Evolutionary conservation across 2,888 invertebrate species (phyloP).

Genomic region (Nemotelus nigrinus): DNA sequence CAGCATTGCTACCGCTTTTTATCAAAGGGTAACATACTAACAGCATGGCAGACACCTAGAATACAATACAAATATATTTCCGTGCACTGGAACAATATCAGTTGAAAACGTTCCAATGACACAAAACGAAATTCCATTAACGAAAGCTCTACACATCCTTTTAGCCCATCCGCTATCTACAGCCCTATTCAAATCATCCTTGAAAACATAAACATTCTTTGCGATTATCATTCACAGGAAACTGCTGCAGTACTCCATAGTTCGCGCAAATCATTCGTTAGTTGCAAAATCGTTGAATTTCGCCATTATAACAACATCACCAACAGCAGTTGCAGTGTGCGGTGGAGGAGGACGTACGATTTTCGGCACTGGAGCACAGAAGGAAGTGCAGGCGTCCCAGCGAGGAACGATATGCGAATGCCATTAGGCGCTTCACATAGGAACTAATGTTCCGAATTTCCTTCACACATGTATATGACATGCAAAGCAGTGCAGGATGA

Average conservation of each 20-base stretch:
- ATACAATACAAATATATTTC: too few species aligned
- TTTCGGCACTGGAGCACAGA: neutral
- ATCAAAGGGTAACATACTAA: too few species aligned
- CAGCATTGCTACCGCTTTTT: too few species aligned
- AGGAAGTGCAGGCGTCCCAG: neutral
- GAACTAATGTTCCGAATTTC: neutral
- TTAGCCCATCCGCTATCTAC: too few species aligned
- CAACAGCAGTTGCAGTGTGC: neutral
- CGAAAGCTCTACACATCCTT: too few species aligned
- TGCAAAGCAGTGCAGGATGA: neutral
- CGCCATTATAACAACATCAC: neutral
- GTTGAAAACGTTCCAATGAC: too few species aligned
- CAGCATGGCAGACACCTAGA: too few species aligned
- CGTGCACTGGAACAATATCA: too few species aligned
- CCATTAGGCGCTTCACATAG: neutral
- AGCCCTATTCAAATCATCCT: too few species aligned
- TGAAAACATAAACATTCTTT: neutral
- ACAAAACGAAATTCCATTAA: too few species aligned
- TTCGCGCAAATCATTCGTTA: conserved; percentile 2
- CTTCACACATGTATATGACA: neutral
- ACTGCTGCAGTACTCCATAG: neutral
- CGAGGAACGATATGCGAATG: neutral
- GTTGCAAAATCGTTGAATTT: neutral
- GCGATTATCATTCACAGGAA: neutral
- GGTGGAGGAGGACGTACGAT: neutral